These are phyloP conservation scores for Aphaenogaster rudis DNA, from an alignment of 1,140 invertebrate genomes.

Conservation along the genomic window DNA sequence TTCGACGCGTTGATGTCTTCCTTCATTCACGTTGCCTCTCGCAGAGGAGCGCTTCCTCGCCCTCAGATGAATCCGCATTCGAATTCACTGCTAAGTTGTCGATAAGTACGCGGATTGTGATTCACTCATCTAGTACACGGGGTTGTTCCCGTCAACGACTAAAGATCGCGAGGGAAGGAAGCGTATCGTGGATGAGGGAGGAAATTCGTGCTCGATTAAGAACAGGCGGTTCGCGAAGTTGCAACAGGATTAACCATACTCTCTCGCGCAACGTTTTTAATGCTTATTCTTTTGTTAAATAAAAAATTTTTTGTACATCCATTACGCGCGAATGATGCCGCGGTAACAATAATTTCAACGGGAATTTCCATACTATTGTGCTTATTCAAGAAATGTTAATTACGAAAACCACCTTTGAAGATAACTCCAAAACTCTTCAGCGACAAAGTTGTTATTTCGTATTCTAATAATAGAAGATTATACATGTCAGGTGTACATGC, in stretches of 20 bases:
- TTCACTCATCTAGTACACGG: conserved; percentile 41
- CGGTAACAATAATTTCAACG: not conserved
- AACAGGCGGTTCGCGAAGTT: not conserved
- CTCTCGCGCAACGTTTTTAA: not conserved
- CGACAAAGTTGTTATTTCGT: not conserved
- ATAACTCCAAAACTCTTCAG: not conserved
- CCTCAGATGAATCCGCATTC: conserved; percentile 81
- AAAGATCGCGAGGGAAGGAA: conserved; percentile 39
- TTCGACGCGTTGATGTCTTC: conserved; percentile 24
- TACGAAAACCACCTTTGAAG: not conserved
- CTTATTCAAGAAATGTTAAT: not conserved
- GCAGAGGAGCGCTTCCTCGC: conserved; percentile 9
- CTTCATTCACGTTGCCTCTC: not conserved
- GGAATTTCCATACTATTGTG: not conserved
- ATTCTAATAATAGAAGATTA: not conserved
- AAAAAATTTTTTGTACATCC: not conserved
- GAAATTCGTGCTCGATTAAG: conserved; percentile 39
- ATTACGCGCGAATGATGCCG: not conserved
- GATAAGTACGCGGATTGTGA: conserved; percentile 43
- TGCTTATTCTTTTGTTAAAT: not conserved
- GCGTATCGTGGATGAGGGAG: conserved; percentile 27
- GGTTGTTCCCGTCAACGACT: conserved; percentile 45
- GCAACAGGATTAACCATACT: conserved; percentile 1
- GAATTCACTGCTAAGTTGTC: conserved; percentile 77
- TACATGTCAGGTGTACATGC: not conserved